Evolutionary conservation across 2,113 vertebrate species (phyloP).

Genomic region (Oplegnathus fasciatus): DNA sequence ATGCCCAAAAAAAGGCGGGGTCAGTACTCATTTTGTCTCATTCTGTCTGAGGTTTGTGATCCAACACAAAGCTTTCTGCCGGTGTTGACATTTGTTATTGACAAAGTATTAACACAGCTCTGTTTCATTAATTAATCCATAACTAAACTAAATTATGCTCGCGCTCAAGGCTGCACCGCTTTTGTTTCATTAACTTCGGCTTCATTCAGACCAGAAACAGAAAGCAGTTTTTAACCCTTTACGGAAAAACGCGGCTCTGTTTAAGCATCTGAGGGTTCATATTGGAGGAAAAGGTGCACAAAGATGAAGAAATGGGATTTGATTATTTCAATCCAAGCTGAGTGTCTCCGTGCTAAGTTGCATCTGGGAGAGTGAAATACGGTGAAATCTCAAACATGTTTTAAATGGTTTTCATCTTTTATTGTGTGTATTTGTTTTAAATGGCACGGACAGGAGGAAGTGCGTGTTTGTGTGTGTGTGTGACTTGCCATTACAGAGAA

Average conservation of each 20-base stretch:
- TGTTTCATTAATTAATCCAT: constrained; percentile 16
- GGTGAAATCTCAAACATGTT: constrained; percentile 9
- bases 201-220: constrained; percentile 9
- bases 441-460: constrained; percentile 1
- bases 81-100: neutral
- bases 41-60: neutral
- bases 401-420: neutral
- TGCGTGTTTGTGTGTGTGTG: constrained; percentile 7
- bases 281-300: neutral
- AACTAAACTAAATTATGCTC: neutral
- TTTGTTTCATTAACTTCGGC: constrained; percentile 11
- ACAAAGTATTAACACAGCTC: neutral
- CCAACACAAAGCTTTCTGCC: neutral
- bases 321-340: neutral
- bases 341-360: neutral
- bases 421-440: constrained; percentile 4
- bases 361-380: neutral
- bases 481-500: constrained; percentile 9
- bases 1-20: constrained; percentile 42
- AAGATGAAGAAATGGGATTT: neutral
- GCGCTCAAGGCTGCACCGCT: neutral
- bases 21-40: neutral
- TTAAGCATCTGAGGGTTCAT: too few species aligned
- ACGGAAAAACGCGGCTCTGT: neutral
- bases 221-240: neutral